These are phyloP conservation scores for Falco punctatus DNA, from an alignment of 2,113 vertebrate species.

Conservation along the genomic window DNA sequence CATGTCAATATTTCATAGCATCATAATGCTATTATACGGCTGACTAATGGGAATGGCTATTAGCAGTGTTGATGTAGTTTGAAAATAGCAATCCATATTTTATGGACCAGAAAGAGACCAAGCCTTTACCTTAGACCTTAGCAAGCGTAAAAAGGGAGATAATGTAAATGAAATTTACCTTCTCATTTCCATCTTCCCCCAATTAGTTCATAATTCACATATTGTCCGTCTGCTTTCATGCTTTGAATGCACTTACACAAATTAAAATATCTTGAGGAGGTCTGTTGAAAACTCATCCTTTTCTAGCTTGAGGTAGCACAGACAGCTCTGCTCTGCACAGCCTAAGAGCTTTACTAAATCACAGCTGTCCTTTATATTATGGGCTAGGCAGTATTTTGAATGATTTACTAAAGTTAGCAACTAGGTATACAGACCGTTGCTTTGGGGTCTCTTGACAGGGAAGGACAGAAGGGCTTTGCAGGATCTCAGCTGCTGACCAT, in stretches of 20 bases:
- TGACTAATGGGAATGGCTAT: conserved; percentile 86
- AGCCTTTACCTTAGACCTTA: conserved; percentile 76
- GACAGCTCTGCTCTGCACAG: not conserved
- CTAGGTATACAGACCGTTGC: not conserved
- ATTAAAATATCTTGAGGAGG: conserved; percentile 60
- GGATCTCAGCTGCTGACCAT: not conserved
- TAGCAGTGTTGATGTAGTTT: conserved; percentile 82
- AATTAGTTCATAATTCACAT: conserved; percentile 75
- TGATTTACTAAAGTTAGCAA: not conserved
- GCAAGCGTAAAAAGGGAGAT: conserved; percentile 72
- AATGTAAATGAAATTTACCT: conserved; percentile 78
- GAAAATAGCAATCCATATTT: conserved; percentile 85
- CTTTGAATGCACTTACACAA: conserved; percentile 61
- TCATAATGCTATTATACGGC: conserved; percentile 77
- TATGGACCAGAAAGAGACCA: conserved; percentile 79
- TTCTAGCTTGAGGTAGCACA: conserved; percentile 47
- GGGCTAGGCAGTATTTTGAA: not conserved
- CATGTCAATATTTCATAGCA: conserved; percentile 90
- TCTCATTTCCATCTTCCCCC: conserved; percentile 68
- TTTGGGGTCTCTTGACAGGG: not conserved
- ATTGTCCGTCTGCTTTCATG: conserved; percentile 70
- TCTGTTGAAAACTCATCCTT: conserved; percentile 59
- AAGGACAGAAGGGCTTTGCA: not conserved
- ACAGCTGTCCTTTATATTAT: conserved; percentile 9
- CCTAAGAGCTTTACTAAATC: conserved; percentile 23